A percentile compares a stretch with the other conserved stretches of the same genome.
These are phyloP conservation scores for Clupea harengus DNA, from an alignment of 2,113 vertebrate species.

Conservation along the genomic window DNA sequence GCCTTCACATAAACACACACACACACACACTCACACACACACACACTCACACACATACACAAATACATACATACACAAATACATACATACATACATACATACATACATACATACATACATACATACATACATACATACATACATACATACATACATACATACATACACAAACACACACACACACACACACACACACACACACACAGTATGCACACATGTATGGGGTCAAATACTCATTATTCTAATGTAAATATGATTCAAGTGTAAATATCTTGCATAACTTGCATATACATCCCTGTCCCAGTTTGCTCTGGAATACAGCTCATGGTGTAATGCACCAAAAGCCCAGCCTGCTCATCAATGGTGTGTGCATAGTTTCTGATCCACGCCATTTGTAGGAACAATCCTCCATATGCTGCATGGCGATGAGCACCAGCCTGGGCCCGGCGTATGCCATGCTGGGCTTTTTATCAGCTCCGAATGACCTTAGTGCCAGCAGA, in stretches of 20 bases:
- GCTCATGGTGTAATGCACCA: not conserved
- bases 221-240: not conserved
- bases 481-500: conserved; percentile 67
- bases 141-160: too few species aligned
- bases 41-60: not conserved
- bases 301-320: not conserved
- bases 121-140: conserved; percentile 1
- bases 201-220: not conserved
- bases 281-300: not conserved
- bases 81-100: conserved; percentile 27
- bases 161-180: too few species aligned
- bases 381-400: not conserved
- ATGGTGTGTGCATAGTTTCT: not conserved
- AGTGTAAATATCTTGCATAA: not conserved
- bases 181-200: not conserved
- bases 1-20: not conserved
- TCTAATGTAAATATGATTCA: not conserved
- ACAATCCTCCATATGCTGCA: conserved; percentile 1
- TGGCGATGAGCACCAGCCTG: not conserved
- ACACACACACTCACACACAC: conserved; percentile 9
- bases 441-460: not conserved
- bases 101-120: not conserved
- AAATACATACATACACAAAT: conserved; percentile 6
- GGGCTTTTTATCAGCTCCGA: conserved; percentile 57
- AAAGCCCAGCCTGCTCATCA: not conserved